Base-by-base conservation (phyloP, 2,113 vertebrate genomes). In the Rissa tridactyla region DNA sequence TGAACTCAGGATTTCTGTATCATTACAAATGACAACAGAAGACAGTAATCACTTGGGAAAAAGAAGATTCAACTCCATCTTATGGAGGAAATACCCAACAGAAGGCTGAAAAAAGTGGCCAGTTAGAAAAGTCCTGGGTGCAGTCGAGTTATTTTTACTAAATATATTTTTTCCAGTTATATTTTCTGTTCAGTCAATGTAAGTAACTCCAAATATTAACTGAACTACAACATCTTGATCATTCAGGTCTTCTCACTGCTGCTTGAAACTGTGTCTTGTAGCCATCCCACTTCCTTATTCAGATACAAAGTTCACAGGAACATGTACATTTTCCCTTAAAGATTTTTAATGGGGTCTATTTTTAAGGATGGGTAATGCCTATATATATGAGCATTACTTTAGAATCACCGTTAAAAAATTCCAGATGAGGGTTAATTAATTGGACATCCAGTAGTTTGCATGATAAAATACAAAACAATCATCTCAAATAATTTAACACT, bases 401-500 rank as follows among this genome's bases (percentile, higher is more conserved):
- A 66, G 89, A 51, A 46, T 47, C 16, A 26, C 8, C 17, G 71
- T 49, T 70, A 76, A 84, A 71, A 85, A 36, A 5, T 32, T 55
- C 15, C 66, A 76, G 36, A 71, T n/a, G 17, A 42, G 1, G 3
- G 17, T 83, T 54, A 77, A 11, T 76, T 93, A 77, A 47, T 92
- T 42, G 92, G 69, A 64, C 30, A 44, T 32, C 34, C 60, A 81
- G 5, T 69, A 65, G 78, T 66, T 94, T 95, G 62, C 62, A 84
- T 71, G 26, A 94, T 30, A 78, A 97, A 98, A 96, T n/a, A 25
- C 30, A 81, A 69, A 93, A 27, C 44, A 44, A 83, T 66, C 30
- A 65, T 78, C 42, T 95, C 96, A 97, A 86, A 79, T 96, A 98
- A 98, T 97, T 98, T 97, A 97, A 97, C 64, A 97, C 82, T 97